Evolutionary conservation across 2,797 vertebrate species (phyloP).

Genomic region (Sebastes steindachneri): DNA sequence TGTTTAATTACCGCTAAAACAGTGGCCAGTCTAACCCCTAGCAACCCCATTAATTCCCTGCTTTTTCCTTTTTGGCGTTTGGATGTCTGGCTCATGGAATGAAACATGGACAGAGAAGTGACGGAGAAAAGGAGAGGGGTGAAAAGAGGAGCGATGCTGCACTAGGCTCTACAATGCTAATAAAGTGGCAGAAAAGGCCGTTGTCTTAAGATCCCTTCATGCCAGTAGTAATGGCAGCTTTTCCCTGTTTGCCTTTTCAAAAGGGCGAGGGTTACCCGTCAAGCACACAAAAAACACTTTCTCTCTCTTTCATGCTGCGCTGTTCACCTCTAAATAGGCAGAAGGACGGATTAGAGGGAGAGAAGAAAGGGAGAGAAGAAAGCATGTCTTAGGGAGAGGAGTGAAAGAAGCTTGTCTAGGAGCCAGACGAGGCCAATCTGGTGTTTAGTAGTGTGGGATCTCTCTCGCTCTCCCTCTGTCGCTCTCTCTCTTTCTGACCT

Average conservation of each 20-base stretch:
- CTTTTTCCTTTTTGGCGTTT: slow-evolving; percentile 46
- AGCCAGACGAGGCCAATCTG: slow-evolving; percentile 75
- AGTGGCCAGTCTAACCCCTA: slow-evolving; percentile 54
- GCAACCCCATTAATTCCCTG: slow-evolving; percentile 60
- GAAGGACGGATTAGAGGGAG: slow-evolving; percentile 77
- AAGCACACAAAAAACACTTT: slow-evolving; percentile 79
- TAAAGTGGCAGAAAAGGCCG: slow-evolving; percentile 78
- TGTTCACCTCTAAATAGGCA: slow-evolving; percentile 80
- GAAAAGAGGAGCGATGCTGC: slow-evolving; percentile 54
- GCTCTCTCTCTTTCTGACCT: slow-evolving; percentile 55
- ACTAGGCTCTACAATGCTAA: slow-evolving; percentile 65
- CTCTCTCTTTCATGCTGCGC: slow-evolving; percentile 71
- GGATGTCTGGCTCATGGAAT: slow-evolving; percentile 53
- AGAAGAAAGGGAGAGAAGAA: slow-evolving; percentile 70
- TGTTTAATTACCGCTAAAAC: slow-evolving; percentile 46
- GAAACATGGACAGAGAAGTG: slow-evolving; percentile 58
- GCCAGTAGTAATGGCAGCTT: slow-evolving; percentile 75
- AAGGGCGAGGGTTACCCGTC: slow-evolving; percentile 80
- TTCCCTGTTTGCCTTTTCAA: slow-evolving; percentile 81
- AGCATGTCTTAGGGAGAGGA: slow-evolving; percentile 79
- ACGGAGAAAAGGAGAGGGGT: slow-evolving; percentile 46
- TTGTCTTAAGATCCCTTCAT: slow-evolving; percentile 70
- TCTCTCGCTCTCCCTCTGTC: slow-evolving; percentile 39
- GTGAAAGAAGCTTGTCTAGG: slow-evolving; percentile 73
- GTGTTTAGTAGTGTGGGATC: slow-evolving; percentile 76